phyloP scores from a whole-genome alignment of 2,888 invertebrate genomes.

The Agonopterix heracliana region DNA sequence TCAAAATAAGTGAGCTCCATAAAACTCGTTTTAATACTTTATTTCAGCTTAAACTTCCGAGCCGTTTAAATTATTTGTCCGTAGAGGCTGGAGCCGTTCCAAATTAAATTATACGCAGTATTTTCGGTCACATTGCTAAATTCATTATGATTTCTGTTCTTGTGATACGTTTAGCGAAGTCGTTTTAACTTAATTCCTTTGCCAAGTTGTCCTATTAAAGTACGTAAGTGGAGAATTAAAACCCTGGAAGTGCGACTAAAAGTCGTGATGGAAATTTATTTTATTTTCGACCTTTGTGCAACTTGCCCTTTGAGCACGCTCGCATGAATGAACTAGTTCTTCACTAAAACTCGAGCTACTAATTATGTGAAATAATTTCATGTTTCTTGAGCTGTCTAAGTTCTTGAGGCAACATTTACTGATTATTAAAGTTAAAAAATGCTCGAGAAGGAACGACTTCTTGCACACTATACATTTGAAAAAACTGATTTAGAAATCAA shows the following conservation, averaged over 20 bases:
- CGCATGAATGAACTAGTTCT: too few species aligned
- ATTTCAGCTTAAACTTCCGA: slow-evolving; percentile 69
- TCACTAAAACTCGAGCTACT: too few species aligned
- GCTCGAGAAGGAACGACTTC: too few species aligned
- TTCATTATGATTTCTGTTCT: slow-evolving; percentile 50
- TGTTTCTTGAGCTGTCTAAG: too few species aligned
- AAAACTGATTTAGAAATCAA: too few species aligned
- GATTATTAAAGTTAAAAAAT: too few species aligned
- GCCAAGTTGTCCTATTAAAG: slow-evolving; percentile 30
- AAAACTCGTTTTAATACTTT: slow-evolving; percentile 69
- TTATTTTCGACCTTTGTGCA: not conserved
- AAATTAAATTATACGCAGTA: slow-evolving; percentile 70
- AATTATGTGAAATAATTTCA: too few species aligned
- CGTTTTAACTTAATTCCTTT: slow-evolving; percentile 37
- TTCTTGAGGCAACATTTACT: too few species aligned
- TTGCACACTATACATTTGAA: too few species aligned
- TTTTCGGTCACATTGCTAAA: slow-evolving; percentile 56
- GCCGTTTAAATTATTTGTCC: slow-evolving; percentile 69
- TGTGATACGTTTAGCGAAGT: slow-evolving; percentile 33
- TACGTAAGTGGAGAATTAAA: slow-evolving; percentile 27
- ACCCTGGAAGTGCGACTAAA: slow-evolving; percentile 20
- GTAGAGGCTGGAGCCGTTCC: slow-evolving; percentile 63
- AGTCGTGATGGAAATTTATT: slow-evolving; percentile 7
- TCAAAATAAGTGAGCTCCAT: slow-evolving; percentile 61
- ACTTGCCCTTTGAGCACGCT: too few species aligned